Conservation (phyloP, 2,888 invertebrate genomes). For the Geotrupes spiniger region DNA sequence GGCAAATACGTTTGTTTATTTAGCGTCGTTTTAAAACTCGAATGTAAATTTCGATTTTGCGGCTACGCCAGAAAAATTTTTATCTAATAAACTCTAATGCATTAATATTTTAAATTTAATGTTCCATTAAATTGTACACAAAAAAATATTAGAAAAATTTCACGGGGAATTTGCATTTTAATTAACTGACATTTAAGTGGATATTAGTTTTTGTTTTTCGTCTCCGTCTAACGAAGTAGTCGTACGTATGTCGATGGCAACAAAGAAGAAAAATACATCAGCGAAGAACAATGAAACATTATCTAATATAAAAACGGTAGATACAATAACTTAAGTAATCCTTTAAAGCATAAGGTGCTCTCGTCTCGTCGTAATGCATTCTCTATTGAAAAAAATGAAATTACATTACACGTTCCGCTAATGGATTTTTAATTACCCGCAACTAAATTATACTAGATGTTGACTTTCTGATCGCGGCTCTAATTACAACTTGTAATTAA, state of each 20-base stretch:
- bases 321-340: slow-evolving; percentile 1
- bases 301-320: slow-evolving; percentile 13
- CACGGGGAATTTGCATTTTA: no score
- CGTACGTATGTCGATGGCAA: neutral
- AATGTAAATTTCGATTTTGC: neutral
- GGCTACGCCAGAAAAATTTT: neutral
- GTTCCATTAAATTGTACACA: no score
- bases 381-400: slow-evolving; percentile 37
- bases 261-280: neutral
- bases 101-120: no score
- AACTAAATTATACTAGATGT: slow-evolving; percentile 47
- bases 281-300: slow-evolving; percentile 13
- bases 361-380: slow-evolving; percentile 5
- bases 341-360: slow-evolving; percentile 6
- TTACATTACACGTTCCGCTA: slow-evolving; percentile 48
- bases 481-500: slow-evolving; percentile 47
- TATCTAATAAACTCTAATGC: no score
- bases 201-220: no score
- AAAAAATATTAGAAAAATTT: no score
- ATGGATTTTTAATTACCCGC: slow-evolving; percentile 51
- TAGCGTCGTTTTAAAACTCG: neutral
- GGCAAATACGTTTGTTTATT: neutral
- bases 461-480: slow-evolving; percentile 45
- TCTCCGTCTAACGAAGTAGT: no score
- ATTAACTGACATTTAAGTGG: no score